Evolutionary conservation across 2,797 vertebrate genomes (phyloP).

Genomic region (Micrastur ruficollis): DNA sequence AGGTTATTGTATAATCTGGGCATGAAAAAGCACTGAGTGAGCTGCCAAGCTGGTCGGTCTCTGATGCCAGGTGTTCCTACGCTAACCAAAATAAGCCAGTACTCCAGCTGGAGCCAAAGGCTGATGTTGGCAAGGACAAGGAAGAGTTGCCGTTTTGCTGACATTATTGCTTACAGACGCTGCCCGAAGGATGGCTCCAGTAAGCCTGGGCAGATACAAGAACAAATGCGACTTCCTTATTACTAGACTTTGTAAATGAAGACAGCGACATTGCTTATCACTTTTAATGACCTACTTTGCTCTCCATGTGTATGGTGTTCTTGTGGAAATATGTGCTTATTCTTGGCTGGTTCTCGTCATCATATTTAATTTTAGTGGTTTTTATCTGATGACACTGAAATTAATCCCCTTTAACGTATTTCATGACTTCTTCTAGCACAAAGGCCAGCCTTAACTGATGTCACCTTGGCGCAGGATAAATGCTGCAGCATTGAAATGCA

Average conservation of each 20-base stretch:
- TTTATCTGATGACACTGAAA: neutral
- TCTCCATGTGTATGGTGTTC: neutral
- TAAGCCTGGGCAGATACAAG: neutral
- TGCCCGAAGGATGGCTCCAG: neutral
- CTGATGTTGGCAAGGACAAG: neutral
- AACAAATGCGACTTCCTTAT: neutral
- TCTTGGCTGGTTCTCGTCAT: neutral
- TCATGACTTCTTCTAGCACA: neutral
- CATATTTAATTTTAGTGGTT: neutral
- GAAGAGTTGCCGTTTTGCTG: neutral
- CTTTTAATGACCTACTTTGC: neutral
- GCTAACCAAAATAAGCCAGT: neutral
- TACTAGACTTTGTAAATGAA: neutral
- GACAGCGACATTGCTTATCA: neutral
- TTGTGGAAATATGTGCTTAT: neutral
- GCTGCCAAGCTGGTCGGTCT: neutral
- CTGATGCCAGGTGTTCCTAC: neutral
- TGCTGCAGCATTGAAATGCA: neutral
- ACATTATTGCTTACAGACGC: neutral
- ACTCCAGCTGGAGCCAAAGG: neutral
- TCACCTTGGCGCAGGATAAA: neutral
- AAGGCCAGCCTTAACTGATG: neutral
- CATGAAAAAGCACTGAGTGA: neutral
- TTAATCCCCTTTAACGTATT: neutral
- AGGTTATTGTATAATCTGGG: neutral